Conservation (phyloP, 2,113 vertebrate genomes). For the Smithornis capensis region DNA sequence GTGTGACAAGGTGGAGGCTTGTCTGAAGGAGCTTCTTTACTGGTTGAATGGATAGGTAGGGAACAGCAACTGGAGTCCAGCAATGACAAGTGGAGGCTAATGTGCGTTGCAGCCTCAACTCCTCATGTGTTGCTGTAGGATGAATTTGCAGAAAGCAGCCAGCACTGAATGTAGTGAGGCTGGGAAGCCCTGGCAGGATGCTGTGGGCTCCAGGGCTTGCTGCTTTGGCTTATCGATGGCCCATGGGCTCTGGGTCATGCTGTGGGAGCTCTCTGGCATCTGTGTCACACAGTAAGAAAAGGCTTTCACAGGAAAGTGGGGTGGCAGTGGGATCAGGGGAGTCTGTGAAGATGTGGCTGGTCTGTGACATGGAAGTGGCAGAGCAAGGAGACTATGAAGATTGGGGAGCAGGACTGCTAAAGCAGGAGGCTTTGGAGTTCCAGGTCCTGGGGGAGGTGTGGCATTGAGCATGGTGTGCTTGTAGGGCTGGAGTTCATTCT, state of each 20-base stretch:
- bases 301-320: not conserved
- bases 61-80: not conserved
- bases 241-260: accelerated
- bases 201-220: not conserved
- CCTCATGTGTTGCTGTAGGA: not conserved
- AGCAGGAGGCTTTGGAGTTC: not conserved
- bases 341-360: not conserved
- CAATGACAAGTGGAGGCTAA: not conserved
- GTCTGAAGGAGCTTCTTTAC: not conserved
- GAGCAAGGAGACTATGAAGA: not conserved
- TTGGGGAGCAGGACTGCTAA: not conserved
- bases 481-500: not conserved
- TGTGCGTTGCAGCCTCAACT: not conserved
- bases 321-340: not conserved
- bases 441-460: not conserved
- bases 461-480: not conserved
- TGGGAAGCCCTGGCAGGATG: not conserved
- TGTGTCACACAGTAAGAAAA: accelerated
- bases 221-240: not conserved
- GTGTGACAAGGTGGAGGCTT: not conserved
- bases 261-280: not conserved
- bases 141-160: not conserved
- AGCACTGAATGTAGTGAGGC: not conserved
- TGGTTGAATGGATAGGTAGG: not conserved
- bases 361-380: not conserved